Conservation (phyloP, 2,113 vertebrate species). For the Atrichornis clamosus region DNA sequence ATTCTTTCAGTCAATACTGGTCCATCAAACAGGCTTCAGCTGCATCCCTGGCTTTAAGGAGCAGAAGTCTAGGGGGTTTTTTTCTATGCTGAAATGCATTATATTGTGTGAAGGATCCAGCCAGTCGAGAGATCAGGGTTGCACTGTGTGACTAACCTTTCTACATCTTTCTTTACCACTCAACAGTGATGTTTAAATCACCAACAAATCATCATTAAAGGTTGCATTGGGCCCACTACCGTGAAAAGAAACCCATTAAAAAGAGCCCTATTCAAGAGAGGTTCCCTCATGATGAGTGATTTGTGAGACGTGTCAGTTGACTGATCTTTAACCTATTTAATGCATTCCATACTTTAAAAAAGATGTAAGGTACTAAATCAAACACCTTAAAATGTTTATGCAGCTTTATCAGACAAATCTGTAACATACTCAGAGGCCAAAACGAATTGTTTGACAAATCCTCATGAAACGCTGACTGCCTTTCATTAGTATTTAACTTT, state of each 20-base stretch:
- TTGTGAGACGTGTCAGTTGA: neutral
- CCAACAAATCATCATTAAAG: neutral
- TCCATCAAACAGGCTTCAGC: neutral
- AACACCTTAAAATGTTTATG: neutral
- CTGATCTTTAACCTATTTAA: constrained; percentile 2
- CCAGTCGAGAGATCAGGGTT: neutral
- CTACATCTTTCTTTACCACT: neutral
- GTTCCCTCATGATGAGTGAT: neutral
- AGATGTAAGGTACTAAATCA: neutral
- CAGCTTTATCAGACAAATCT: neutral
- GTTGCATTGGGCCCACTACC: neutral
- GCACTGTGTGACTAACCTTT: neutral
- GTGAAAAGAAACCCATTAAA: neutral
- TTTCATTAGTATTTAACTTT: neutral
- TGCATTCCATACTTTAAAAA: neutral
- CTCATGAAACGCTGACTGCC: neutral
- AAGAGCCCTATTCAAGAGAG: neutral
- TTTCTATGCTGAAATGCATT: neutral
- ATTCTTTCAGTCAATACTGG: neutral
- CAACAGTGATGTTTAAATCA: constrained; percentile 16
- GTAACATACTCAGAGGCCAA: neutral
- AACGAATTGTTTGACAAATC: neutral
- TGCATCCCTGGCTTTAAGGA: neutral
- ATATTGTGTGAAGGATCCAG: neutral
- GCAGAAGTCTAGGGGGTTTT: neutral